Evolutionary conservation across 2,797 vertebrate species (phyloP).

Genomic region (Enoplosus armatus): DNA sequence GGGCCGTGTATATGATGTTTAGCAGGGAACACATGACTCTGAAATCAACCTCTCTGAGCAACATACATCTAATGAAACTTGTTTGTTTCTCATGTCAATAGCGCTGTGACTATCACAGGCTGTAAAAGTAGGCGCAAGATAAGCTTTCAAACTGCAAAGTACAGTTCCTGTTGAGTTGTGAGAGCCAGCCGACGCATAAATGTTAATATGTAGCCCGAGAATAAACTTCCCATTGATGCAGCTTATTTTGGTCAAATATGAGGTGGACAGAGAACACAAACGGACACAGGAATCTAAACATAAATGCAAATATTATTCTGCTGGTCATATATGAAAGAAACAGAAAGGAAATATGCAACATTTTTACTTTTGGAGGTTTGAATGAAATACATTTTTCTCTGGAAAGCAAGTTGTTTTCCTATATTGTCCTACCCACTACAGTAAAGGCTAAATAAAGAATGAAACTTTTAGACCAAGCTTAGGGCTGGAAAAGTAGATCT

Average conservation of each 20-base stretch:
- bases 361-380: conserved; percentile 2
- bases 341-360: conserved; percentile 5
- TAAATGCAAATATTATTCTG: neutral
- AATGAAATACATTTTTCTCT: neutral
- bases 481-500: neutral
- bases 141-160: conserved; percentile 33
- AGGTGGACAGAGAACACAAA: neutral
- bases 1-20: conserved; percentile 2
- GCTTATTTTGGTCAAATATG: neutral
- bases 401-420: neutral
- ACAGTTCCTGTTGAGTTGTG: conserved; percentile 5
- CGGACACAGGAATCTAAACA: neutral
- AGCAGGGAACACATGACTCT: conserved; percentile 20
- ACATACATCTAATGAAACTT: conserved; percentile 9
- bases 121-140: conserved; percentile 21
- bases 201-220: conserved; percentile 54
- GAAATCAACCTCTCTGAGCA: neutral
- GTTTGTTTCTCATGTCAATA: conserved; percentile 5
- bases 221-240: neutral
- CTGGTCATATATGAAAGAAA: neutral
- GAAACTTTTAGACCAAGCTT: neutral
- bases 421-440: neutral
- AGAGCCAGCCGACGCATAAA: conserved; percentile 24
- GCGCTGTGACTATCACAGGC: neutral
- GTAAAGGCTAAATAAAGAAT: neutral